These are phyloP conservation scores for Heliornis fulica DNA, from an alignment of 2,113 vertebrate genomes.

Conservation along the genomic window DNA sequence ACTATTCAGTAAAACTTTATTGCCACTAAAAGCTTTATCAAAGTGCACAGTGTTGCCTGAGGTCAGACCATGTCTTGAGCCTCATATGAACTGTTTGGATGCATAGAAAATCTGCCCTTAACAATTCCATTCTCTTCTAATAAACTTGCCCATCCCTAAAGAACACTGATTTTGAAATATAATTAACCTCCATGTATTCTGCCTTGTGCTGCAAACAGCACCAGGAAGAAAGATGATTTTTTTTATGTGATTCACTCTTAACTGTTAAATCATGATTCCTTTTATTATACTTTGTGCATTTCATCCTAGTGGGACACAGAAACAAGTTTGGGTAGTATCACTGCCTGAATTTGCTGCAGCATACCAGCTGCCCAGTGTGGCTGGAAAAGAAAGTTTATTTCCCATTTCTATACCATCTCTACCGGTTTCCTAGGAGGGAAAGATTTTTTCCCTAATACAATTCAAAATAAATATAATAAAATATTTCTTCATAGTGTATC, in stretches of 20 bases:
- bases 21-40: conserved; percentile 48
- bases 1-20: conserved; percentile 51
- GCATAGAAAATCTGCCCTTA: conserved; percentile 47
- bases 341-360: conserved; percentile 2
- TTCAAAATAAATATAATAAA: not conserved
- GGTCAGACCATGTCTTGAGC: conserved; percentile 33
- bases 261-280: not conserved
- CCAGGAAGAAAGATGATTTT: not conserved
- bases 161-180: conserved; percentile 5
- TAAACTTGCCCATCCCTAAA: conserved; percentile 38
- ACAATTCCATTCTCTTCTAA: conserved; percentile 28
- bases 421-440: not conserved
- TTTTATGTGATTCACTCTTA: not conserved
- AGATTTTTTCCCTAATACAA: not conserved
- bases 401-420: not conserved
- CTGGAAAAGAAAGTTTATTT: not conserved
- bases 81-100: conserved; percentile 27
- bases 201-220: not conserved
- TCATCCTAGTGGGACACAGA: not conserved
- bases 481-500: not conserved
- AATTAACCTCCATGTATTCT: conserved; percentile 16
- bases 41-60: conserved; percentile 16
- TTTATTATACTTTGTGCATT: conserved; percentile 1
- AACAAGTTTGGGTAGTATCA: not conserved
- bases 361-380: not conserved